Base-by-base conservation (phyloP, 2,113 vertebrate species). In the human (Homo sapiens) region DNA sequence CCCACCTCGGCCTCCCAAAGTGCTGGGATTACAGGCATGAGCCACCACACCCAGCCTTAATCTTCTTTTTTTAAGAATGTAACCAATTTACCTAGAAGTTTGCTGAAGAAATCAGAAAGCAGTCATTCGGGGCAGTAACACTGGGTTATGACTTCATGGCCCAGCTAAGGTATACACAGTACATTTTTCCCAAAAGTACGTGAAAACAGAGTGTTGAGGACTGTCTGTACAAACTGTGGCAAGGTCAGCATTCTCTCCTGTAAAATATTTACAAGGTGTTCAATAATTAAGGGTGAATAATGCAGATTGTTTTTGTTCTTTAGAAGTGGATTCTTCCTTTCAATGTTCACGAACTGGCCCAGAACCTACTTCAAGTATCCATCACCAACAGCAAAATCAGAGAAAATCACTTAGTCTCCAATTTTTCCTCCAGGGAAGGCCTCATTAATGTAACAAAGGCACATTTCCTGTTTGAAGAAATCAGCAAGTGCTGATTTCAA, bases 131-230 rank as follows among this genome's bases (percentile, higher is more conserved):
- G 95, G 99, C 99, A 1, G 3, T 99, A 43, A 99, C 99, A 0
- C 99, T 99, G 0, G 99, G 99, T 93, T 99, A 99, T 95, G 97
- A 99, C 98, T 99, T 99, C 96, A 99, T 99, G 99, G 98, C 98
- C 90, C 97, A 97, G 0, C 95, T 99, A 85, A 99, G 99, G 99
- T 99, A 98, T 1, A 0, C 73, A 8, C 61, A 35, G 73, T 73
- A 6, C 2, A 23, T 50, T 17, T 0, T 76, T 38, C 93, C 1
- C 27, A 17, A 61, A 5, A 70, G 48, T 35, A n/a, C 35, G 73
- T 78, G 25, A n/a, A 90, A 64, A 66, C 32, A 22, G 55, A 79
- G 7, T 45, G 27, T 85, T 9, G 10, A 0, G 78, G 0, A 25
- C 43, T 76, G 87, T 52, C 9, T 61, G 0, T 57, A 12, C 16